phyloP scores from a whole-genome alignment of 2,797 vertebrate species.

The Chrosomus eos region DNA sequence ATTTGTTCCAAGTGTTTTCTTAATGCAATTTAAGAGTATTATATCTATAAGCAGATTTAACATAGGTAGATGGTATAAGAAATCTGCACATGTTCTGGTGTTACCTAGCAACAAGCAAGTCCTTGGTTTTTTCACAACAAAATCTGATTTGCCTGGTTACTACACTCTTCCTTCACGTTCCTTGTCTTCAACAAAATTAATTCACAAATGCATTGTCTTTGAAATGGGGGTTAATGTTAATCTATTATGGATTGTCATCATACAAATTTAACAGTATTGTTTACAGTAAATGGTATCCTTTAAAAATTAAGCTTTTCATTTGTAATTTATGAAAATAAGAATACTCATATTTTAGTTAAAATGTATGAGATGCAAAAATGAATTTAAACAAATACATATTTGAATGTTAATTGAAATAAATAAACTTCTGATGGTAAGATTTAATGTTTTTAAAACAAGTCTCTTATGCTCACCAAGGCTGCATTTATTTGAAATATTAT shows the following conservation, averaged over 20 bases:
- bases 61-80: conserved; percentile 30
- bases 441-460: not conserved
- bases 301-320: not conserved
- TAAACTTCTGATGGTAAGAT: not conserved
- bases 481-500: not conserved
- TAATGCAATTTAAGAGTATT: conserved; percentile 24
- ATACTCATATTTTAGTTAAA: not conserved
- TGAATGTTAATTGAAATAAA: not conserved
- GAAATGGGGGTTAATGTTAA: not conserved
- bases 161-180: not conserved
- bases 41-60: conserved; percentile 42
- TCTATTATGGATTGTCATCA: not conserved
- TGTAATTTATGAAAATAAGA: not conserved
- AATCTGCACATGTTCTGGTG: conserved; percentile 56
- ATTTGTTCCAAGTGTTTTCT: conserved; percentile 6
- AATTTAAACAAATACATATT: not conserved
- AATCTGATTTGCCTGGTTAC: conserved; percentile 44
- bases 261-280: not conserved
- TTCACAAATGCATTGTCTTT: conserved; percentile 18
- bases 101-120: conserved; percentile 65
- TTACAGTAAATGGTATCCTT: not conserved
- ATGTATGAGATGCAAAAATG: not conserved
- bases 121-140: conserved; percentile 48
- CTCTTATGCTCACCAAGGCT: not conserved
- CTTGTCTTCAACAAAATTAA: not conserved